Evolutionary conservation across 1,140 invertebrate genomes (phyloP).

Genomic region (Apis laboriosa): DNA sequence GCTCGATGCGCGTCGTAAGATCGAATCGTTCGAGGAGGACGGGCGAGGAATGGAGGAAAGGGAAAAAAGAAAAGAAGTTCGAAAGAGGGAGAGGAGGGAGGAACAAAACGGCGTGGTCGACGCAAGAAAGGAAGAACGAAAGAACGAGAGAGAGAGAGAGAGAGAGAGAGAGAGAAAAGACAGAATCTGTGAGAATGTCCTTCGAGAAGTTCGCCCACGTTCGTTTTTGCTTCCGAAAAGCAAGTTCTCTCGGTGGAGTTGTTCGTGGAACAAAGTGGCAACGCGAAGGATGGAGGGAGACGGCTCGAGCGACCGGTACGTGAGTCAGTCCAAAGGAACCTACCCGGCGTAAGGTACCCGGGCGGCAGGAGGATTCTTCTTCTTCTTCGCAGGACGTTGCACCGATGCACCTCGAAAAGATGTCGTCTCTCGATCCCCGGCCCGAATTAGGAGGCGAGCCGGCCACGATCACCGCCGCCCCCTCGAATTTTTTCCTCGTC

Average conservation of each 20-base stretch:
- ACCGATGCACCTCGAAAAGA: conserved; percentile 52
- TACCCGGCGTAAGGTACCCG: conserved; percentile 59
- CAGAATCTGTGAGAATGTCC: conserved; percentile 44
- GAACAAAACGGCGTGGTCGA: not conserved
- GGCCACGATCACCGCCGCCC: conserved; percentile 11
- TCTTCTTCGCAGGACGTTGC: conserved; percentile 64
- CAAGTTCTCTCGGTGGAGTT: conserved; percentile 41
- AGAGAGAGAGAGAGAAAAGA: conserved; percentile 17
- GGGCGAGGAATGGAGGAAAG: not conserved
- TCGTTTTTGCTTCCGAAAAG: conserved; percentile 60
- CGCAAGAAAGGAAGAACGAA: too few relatives aligned
- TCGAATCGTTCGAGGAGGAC: not conserved
- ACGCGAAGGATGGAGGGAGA: conserved; percentile 27
- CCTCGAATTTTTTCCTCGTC: not conserved
- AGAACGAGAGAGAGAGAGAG: not conserved
- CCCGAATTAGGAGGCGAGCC: conserved; percentile 56
- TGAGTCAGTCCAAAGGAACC: conserved; percentile 71
- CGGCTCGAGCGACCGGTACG: conserved; percentile 65
- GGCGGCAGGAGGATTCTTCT: conserved; percentile 57
- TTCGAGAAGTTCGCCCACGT: conserved; percentile 55
- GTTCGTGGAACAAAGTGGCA: conserved; percentile 58
- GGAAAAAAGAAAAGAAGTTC: conserved; percentile 5
- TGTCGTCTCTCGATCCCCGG: conserved; percentile 53
- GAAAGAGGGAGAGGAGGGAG: not conserved
- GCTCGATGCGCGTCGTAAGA: not conserved